These are phyloP conservation scores for Aphrophora alni DNA, from an alignment of 2,888 invertebrate species.

Conservation along the genomic window DNA sequence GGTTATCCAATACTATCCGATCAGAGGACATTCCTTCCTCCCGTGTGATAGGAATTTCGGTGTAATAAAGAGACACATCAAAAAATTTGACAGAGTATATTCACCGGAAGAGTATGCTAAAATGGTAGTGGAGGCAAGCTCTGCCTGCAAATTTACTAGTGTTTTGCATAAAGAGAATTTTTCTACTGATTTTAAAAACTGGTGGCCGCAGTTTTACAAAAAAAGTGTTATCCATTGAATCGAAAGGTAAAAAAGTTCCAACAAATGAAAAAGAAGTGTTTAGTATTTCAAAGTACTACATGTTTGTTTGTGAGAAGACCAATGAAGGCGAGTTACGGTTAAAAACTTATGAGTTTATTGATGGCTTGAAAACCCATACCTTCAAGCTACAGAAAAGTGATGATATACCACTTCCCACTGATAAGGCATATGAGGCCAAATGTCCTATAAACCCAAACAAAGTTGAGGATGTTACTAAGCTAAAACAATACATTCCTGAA, in stretches of 20 bases:
- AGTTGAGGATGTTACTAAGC: not conserved
- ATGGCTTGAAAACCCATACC: not conserved
- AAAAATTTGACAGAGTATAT: constrained; percentile 37
- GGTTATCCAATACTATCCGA: constrained; percentile 42
- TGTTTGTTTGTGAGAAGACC: not conserved
- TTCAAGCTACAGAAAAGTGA: not conserved
- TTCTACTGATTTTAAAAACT: constrained; percentile 38
- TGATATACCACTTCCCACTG: not conserved
- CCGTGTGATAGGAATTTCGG: constrained; percentile 44
- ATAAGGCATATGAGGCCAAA: not conserved
- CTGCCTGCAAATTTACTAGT: not conserved
- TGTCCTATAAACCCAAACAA: not conserved
- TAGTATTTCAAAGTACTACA: not conserved
- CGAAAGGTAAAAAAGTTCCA: not conserved
- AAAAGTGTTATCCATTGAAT: constrained; percentile 17
- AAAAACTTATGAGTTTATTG: not conserved
- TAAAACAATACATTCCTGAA: not conserved
- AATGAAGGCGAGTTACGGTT: not conserved
- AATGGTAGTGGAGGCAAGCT: not conserved
- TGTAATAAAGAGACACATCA: constrained; percentile 37
- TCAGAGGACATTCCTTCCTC: constrained; percentile 45
- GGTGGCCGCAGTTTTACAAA: constrained; percentile 40
- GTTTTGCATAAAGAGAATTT: not conserved
- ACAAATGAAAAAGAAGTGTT: constrained; percentile 31
- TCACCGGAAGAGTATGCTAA: constrained; percentile 26